Evolutionary conservation across 2,888 invertebrate genomes (phyloP).

Genomic region (Acronicta alni): DNA sequence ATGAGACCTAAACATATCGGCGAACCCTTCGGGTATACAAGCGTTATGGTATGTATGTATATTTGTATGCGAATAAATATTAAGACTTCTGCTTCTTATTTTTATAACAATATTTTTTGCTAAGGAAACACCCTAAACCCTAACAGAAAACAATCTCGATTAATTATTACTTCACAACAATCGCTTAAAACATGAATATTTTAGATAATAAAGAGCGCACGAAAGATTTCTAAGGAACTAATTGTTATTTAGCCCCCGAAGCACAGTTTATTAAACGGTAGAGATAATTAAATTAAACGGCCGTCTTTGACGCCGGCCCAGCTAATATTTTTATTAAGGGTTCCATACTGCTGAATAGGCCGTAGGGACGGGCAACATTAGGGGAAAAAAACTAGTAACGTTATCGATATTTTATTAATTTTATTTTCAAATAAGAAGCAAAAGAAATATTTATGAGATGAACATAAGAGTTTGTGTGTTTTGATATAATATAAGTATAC

Average conservation of each 20-base stretch:
- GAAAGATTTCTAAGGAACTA: slow-evolving; percentile 66
- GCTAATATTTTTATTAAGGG: slow-evolving; percentile 85
- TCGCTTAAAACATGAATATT: slow-evolving; percentile 46
- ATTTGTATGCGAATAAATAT: too few species aligned
- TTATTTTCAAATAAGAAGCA: background rate
- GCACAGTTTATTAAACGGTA: slow-evolving; percentile 82
- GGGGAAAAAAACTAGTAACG: background rate
- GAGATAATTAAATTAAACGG: slow-evolving; percentile 85
- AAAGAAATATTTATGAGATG: too few species aligned
- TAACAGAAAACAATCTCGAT: slow-evolving; percentile 21
- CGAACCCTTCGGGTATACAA: too few species aligned
- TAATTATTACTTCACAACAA: slow-evolving; percentile 34
- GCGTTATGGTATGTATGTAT: too few species aligned
- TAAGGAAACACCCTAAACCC: background rate
- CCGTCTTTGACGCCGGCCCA: slow-evolving; percentile 84
- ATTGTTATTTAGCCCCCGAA: slow-evolving; percentile 74
- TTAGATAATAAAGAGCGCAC: slow-evolving; percentile 50
- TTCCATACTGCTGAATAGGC: slow-evolving; percentile 56
- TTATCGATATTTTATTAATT: slow-evolving; percentile 33
- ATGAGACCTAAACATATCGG: too few species aligned
- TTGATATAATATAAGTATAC: too few species aligned
- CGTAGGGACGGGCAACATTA: slow-evolving; percentile 30
- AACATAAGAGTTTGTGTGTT: too few species aligned
- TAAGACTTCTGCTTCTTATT: too few species aligned
- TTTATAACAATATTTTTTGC: background rate